These are phyloP conservation scores for Physella acuta DNA, from an alignment of 1,140 invertebrate genomes.

Conservation along the genomic window DNA sequence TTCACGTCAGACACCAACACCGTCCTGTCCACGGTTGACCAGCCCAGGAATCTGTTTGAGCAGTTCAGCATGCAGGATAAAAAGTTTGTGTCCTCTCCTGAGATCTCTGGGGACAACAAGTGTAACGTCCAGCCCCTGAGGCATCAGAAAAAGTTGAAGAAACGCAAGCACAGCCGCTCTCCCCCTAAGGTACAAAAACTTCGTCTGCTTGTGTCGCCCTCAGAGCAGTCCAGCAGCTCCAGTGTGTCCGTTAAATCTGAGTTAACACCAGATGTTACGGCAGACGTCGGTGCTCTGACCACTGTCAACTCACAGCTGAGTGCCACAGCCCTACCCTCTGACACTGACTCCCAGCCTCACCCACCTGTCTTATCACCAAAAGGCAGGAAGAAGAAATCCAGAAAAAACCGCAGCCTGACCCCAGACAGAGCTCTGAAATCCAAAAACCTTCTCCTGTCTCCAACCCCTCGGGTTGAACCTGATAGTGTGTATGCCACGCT, in stretches of 20 bases:
- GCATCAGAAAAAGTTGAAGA: neutral
- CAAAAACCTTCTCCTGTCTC: conserved; percentile 11
- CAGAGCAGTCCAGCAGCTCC: conserved; percentile 10
- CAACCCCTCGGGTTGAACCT: conserved; percentile 8
- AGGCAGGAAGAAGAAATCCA: neutral
- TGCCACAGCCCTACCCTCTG: neutral
- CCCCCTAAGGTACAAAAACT: neutral
- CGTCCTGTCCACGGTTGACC: conserved; percentile 7
- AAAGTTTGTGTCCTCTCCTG: conserved; percentile 4
- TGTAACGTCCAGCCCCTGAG: neutral
- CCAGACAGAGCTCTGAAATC: neutral
- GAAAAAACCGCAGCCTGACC: neutral
- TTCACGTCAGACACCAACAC: conserved; percentile 20
- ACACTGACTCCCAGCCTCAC: neutral
- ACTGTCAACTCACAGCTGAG: neutral
- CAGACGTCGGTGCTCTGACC: neutral
- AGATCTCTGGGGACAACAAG: neutral
- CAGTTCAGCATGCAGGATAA: conserved; percentile 11
- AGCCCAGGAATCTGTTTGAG: conserved; percentile 20
- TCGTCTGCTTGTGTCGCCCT: neutral
- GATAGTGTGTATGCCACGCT: conserved; percentile 7
- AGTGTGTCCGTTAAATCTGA: conserved; percentile 8
- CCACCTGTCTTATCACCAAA: neutral
- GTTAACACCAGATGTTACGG: neutral
- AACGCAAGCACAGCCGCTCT: neutral